Base-by-base conservation (phyloP, 2,113 vertebrate genomes). In the Oreochromis spilurus region DNA sequence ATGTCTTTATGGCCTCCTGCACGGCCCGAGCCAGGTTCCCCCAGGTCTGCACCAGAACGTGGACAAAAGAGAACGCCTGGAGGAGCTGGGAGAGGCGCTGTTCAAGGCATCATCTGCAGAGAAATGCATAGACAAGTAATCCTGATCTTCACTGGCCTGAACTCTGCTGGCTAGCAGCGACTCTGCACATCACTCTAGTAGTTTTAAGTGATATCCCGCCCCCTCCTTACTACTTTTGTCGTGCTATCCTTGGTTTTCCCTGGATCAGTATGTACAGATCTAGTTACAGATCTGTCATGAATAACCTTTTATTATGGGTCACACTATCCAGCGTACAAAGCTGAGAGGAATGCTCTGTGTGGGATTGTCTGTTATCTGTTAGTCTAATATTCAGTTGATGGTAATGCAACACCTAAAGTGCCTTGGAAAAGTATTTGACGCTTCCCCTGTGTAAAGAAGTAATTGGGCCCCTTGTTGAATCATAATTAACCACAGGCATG, bases 1-100 rank as follows among this genome's bases (percentile, higher is more conserved):
- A 50, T 98, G 97, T 91, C 96, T 99, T 21, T 99, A 97, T 0
- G 99, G 99, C 24, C 94, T 99, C 88, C 95, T 99, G 16, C 95
- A 98, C 0, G 98, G 98, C 77, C 87, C 97, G 85, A 95, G 70
- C 65, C 91, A 96, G 21, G 96, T 99, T 11, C 97, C 98, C 5
- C 84, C 84, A 34, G 95, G 96, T 86, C 94, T 99, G 84, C 97
- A 97, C 96, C 97, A 97, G 94, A 95, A 97, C 75, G 83, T 99
- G 95, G 98, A 99, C 80, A 97, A 97, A 89, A 94, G 96, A 82
- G 95, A 96, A 60, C 96, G 93, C 26, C 96, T 99, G 54, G 96
- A 97, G 83, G 95, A 94, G 79, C 94, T 99, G 93, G 99, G 98
- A 52, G 94, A 96, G 45, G 95, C 96, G 16, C 96, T 99, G 38